Base-by-base conservation (phyloP, 2,113 vertebrate species). In the Cryptomyrus ogoouensis region DNA sequence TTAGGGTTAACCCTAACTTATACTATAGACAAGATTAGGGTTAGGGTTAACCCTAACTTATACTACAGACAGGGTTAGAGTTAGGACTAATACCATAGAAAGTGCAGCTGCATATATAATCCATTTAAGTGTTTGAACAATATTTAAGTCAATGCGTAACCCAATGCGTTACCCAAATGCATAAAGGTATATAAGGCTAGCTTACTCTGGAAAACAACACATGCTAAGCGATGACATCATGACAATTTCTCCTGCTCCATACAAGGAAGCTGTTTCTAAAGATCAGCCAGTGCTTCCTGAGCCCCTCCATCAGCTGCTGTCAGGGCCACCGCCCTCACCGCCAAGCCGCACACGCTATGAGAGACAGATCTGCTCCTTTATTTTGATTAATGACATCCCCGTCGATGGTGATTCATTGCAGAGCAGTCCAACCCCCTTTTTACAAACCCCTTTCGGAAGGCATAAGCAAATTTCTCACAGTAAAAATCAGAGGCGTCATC, bases 381-480 rank as follows among this genome's bases (percentile, higher is more conserved):
- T 86, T 86, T 50, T 86, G 83, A 86, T 86, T n/a, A 86, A 50
- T n/a, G 46, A 86, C 83, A 27, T 31, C 83, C 83, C 47, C n/a
- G 3, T 17, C 46, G 46, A 86, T 3, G 83, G 83, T 49, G 46
- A 86, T 86, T 50, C 83, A 86, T 86, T 0, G 83, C 47, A 1
- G 47, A 27, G 44, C 44, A 17, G 47, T 31, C n/a, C n/a, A 12
- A n/a, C 21, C 46, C 44, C 83, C 10, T 50, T 85, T 85, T 47
- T 50, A 47, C 24, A 44, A 17, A 46, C 24, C 83, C 44, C 42
- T 9, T 49, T 85, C 46, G 49, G 83, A 46, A 46, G 42, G 42
- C 83, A 85, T 49, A 47, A 85, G 83, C 83, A 85, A 47, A 85
- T 85, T 49, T 47, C 83, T n/a, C 83, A 86, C 83, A n/a, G 47